Conservation (phyloP, 2,797 vertebrate species). For the Galaxias olidus region DNA sequence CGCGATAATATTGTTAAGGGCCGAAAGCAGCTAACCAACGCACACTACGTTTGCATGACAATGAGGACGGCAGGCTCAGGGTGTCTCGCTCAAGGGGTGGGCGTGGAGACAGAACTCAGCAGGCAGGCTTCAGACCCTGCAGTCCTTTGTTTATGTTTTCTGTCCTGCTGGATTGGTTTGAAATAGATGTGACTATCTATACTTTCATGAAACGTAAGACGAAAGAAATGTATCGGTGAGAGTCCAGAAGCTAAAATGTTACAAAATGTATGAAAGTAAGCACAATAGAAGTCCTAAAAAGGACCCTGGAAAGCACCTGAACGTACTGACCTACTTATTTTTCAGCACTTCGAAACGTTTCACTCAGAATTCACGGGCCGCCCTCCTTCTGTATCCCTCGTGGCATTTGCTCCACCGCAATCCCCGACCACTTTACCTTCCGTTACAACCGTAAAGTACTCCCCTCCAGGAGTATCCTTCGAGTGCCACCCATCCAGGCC, state of each 20-base stretch:
- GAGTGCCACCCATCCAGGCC: background rate
- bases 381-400: too few species aligned
- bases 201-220: too few species aligned
- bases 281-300: too few species aligned
- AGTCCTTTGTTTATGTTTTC: conserved; percentile 25
- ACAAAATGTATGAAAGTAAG: too few species aligned
- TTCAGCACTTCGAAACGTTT: too few species aligned
- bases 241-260: too few species aligned
- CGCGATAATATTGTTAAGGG: conserved; percentile 35
- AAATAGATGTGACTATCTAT: background rate
- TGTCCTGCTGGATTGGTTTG: background rate
- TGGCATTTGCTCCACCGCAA: too few species aligned
- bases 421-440: too few species aligned
- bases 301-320: too few species aligned
- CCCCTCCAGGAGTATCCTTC: background rate
- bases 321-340: too few species aligned
- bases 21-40: conserved; percentile 33
- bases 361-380: too few species aligned
- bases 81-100: background rate
- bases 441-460: background rate
- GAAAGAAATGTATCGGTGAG: too few species aligned
- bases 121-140: conserved; percentile 12
- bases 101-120: conserved; percentile 5
- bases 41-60: conserved; percentile 62
- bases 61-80: conserved; percentile 39